Percentiles rank a stretch among this genome's conserved stretches.
phyloP scores from a whole-genome alignment of 1,140 invertebrate genomes.

The Zaprionus kolodkinae region DNA sequence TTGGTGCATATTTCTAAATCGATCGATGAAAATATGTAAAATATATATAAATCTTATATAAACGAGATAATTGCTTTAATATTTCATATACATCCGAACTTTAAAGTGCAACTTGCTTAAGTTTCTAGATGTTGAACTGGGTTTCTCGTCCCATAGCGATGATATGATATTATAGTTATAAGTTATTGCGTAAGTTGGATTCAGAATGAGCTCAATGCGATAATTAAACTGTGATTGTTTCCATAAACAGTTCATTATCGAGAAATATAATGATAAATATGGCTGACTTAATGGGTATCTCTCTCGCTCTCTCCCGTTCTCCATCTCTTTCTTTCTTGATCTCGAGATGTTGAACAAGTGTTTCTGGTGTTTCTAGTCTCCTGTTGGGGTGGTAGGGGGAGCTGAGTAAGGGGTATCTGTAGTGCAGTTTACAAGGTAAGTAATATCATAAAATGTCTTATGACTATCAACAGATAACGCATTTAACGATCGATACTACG shows the following conservation, averaged over 20 bases:
- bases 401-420: background rate
- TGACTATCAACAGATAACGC: slow-evolving; percentile 78
- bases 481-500: slow-evolving; percentile 75
- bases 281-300: slow-evolving; percentile 25
- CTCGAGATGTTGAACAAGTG: slow-evolving; percentile 38
- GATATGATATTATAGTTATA: background rate
- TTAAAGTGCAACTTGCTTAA: background rate
- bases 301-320: background rate
- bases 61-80: background rate
- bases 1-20: too few relatives aligned
- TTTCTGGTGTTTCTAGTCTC: slow-evolving; percentile 33
- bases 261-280: slow-evolving; percentile 28
- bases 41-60: background rate
- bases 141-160: background rate
- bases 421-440: slow-evolving; percentile 63
- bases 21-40: too few relatives aligned
- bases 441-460: slow-evolving; percentile 78
- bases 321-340: too few relatives aligned
- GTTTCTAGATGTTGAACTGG: background rate
- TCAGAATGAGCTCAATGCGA: slow-evolving; percentile 9
- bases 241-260: slow-evolving; percentile 36
- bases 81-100: too few relatives aligned
- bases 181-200: slow-evolving; percentile 1
- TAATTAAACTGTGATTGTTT: slow-evolving; percentile 17
- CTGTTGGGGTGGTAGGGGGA: background rate